Base-by-base conservation (phyloP, 2,797 vertebrate genomes). In the Pangasius djambal region DNA sequence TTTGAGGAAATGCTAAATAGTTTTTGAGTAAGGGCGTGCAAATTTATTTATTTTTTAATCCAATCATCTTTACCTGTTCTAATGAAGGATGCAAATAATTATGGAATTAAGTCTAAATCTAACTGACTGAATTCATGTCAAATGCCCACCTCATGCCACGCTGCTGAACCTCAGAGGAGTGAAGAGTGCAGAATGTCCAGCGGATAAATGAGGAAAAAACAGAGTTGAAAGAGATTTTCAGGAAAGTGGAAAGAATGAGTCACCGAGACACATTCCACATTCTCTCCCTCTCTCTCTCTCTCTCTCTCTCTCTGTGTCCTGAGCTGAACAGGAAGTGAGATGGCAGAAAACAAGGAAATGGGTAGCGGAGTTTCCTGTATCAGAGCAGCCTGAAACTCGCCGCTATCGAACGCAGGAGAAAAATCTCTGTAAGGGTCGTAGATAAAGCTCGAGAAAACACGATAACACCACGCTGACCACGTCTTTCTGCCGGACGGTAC, bases 261-360 rank as follows among this genome's bases (percentile, higher is more conserved):
- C 88, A 87, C 85, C 52, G n/a, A 87, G 61, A 74, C 48, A 61
- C 52, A 89, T 89, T 89, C 82, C 28, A 50, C n/a, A 18, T 44
- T 77, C 22, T 52, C 59, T 57, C 72, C 67, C 48, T 74, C 12
- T 44, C 79, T 20, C 52, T 6, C n/a, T n/a, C 25, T 52, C 12
- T 52, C 77, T 57, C 50, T 57, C 50, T 25, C 34, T 40, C 28
- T 40, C 9, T 8, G 48, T 52, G 18, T 61, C 50, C 16, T 59
- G 70, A 31, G 34, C 79, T 82, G 69, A 82, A 48, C 86, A 90
- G 90, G 91, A 92, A 91, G 82, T 83, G 88, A 63, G 84, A 75
- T 78, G 75, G 52, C 78, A 72, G 34, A 87, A 89, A 86, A 92
- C 70, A 61, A 89, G 91, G 89, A 92, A 92, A 89, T 69, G 70